A percentile compares a stretch with the other conserved stretches of the same genome.
Conservation (phyloP, 2,797 vertebrate species). For the Argya squamiceps region DNA sequence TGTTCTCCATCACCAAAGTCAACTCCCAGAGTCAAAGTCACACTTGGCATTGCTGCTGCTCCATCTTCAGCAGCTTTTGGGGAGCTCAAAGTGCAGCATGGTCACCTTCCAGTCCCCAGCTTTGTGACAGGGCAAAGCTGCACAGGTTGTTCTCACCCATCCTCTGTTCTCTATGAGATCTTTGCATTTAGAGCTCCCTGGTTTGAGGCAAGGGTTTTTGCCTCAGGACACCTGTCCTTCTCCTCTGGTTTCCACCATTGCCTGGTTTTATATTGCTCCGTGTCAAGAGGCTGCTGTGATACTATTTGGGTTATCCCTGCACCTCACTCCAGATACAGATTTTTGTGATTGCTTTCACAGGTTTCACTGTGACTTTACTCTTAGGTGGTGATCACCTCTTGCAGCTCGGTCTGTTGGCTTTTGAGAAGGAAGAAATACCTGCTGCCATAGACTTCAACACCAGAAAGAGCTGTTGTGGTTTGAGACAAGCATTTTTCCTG, state of each 20-base stretch:
- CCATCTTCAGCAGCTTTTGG: background rate
- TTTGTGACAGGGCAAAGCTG: background rate
- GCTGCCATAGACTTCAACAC: background rate
- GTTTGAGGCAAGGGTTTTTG: background rate
- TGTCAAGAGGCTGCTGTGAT: fast-evolving
- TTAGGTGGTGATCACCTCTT: background rate
- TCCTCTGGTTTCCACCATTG: background rate
- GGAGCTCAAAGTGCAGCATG: background rate
- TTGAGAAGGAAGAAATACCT: background rate
- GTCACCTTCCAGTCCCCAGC: fast-evolving
- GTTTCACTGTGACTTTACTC: background rate
- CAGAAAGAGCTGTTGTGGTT: background rate
- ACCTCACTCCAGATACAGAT: background rate
- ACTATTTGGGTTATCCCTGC: background rate
- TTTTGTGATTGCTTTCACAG: background rate
- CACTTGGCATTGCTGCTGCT: background rate
- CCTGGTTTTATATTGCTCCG: fast-evolving
- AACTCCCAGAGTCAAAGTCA: slow-evolving; percentile 29
- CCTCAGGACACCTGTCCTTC: background rate
- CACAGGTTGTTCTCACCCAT: background rate
- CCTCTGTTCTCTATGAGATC: background rate
- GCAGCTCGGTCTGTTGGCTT: background rate
- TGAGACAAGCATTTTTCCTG: background rate
- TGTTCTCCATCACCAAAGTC: slow-evolving; percentile 38
- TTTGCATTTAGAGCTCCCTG: background rate